Evolutionary conservation across 2,797 vertebrate species (phyloP), one percentile per base, ranked within the genome.

Genomic region (Pseudochaenichthys georgianus): DNA sequence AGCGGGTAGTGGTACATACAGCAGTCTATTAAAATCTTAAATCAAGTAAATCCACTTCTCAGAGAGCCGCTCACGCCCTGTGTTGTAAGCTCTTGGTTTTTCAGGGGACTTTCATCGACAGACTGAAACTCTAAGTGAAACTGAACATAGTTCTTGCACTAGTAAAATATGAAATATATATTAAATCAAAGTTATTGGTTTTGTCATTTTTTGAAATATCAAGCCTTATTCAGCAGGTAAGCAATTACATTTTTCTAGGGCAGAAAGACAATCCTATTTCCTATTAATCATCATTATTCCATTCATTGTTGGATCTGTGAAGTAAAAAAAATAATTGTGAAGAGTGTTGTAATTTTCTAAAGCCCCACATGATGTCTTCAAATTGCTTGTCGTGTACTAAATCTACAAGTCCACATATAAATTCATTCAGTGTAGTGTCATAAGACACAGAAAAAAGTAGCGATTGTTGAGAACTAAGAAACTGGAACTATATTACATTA

Each of bases 91-190:
- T 13, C n/a, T 64, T 52, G 43, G 73, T 53, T 70, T 80, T 90
- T 59, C 34, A 54, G 47, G 82, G 71, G 75, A 88, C 80, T 86
- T 81, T 79, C 69, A 73, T 21, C 77, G 86, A 87, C 86, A 77
- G 75, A 21, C 77, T 58, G 64, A 67, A 90, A 77, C 79, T 74
- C 75, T 6, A 38, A 91, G 70, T 64, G 70, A 89, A 92, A 87
- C 88, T 88, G 90, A 92, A 90, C 86, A 88, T 41, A 50, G 62
- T 70, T 84, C 77, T 57, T 77, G 81, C 65, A 53, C 45, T 64
- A 1, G 89, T 92, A 50, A 90, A 93, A 93, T 77, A 92, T 91
- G 91, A 90, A 91, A 28, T 5, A 28, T 28, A 28, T 28, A 28
- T 28, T 28, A 28, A 28, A 28, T 28, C 28, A 28, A 28, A 28